phyloP scores from a whole-genome alignment of 2,113 vertebrate genomes.

The Crypturellus undulatus region DNA sequence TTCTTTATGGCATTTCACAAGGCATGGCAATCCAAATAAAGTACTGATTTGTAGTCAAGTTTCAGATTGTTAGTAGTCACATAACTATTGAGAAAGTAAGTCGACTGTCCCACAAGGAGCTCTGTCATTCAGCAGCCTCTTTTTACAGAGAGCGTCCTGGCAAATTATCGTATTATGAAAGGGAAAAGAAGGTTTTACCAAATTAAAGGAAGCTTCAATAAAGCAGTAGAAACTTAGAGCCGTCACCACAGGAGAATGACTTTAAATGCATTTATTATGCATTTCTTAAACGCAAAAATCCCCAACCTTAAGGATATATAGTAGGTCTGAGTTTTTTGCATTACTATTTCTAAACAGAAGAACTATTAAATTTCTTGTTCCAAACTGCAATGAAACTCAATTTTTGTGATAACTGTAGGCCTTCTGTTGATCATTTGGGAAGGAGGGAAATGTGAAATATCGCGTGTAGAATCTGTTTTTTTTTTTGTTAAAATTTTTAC shows the following conservation, averaged over 20 bases:
- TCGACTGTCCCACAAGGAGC: background rate
- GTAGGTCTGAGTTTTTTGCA: background rate
- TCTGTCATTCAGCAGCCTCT: background rate
- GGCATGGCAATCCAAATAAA: background rate
- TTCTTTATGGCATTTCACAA: background rate
- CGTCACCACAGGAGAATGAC: background rate
- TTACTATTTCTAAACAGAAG: background rate
- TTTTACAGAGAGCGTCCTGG: background rate
- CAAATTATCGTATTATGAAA: background rate
- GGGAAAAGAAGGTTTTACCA: background rate
- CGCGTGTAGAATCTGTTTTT: background rate
- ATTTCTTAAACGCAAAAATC: background rate
- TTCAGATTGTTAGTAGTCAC: background rate
- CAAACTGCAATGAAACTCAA: background rate
- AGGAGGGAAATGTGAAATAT: background rate
- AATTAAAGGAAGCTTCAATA: background rate
- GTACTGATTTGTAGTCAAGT: background rate
- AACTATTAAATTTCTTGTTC: background rate
- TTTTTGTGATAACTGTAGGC: background rate
- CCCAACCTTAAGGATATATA: background rate
- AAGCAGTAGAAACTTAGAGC: background rate
- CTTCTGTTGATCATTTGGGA: background rate
- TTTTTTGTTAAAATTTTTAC: background rate
- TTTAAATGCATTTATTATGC: no score
- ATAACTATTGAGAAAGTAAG: background rate